Conservation (phyloP, 2,797 vertebrate species). For the Dendrocincla fuliginosa region DNA sequence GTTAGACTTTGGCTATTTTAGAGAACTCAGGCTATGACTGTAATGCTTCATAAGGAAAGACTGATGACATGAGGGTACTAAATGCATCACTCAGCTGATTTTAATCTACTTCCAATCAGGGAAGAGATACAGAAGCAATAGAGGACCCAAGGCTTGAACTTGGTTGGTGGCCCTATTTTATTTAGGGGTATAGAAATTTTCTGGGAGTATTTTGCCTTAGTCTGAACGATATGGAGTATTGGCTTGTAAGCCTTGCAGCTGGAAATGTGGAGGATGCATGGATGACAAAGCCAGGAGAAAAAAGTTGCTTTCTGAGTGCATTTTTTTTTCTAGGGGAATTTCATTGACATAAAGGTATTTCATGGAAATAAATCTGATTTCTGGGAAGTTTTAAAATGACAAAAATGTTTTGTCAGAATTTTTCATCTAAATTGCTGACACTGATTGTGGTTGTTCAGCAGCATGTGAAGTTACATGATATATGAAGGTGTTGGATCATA, state of each 20-base stretch:
- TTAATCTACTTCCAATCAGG: neutral
- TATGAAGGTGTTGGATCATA: neutral
- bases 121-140: neutral
- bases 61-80: neutral
- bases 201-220: neutral
- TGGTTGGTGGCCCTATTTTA: neutral
- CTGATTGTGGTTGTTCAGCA: neutral
- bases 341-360: neutral
- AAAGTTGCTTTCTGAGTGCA: neutral
- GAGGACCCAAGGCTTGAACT: neutral
- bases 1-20: accelerated
- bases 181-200: neutral
- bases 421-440: neutral
- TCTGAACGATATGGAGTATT: neutral
- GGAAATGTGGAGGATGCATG: neutral
- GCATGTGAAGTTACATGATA: neutral
- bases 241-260: neutral
- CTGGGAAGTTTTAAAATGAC: neutral
- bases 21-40: neutral
- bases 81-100: neutral
- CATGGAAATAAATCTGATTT: neutral
- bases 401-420: neutral
- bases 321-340: neutral
- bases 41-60: accelerated
- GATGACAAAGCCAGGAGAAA: neutral